These are phyloP conservation scores for Cassiopea xamachana DNA, from an alignment of 30 jellyfish, hydroid and myxozoan genomes.

Conservation along the genomic window DNA sequence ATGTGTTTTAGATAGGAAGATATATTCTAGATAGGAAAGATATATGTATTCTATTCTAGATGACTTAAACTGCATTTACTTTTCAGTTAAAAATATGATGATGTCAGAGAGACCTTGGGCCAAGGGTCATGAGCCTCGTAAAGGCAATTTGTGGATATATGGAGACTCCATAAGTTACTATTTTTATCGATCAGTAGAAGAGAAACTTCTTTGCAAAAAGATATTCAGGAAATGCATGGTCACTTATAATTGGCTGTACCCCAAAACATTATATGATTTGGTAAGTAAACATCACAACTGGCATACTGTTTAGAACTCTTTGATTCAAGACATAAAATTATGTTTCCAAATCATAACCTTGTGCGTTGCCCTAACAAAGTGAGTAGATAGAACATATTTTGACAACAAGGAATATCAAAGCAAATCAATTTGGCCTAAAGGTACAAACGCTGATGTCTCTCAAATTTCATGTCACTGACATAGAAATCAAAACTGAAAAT, in stretches of 20 bases:
- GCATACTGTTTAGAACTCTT: no score
- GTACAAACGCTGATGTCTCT: no score
- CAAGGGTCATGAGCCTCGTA: conserved; percentile 74
- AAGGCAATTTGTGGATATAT: conserved; percentile 88
- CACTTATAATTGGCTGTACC: conserved; percentile 97
- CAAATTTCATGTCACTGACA: no score
- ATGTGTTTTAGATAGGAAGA: no score
- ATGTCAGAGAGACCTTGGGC: conserved; percentile 65
- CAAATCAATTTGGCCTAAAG: no score
- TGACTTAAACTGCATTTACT: background rate
- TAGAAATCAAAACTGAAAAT: no score
- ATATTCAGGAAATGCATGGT: conserved; percentile 83
- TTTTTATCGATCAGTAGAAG: conserved; percentile 75
- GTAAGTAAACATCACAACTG: conserved; percentile 38
- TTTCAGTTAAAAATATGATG: conserved; percentile 63
- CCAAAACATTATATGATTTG: conserved; percentile 89
- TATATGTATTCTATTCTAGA: background rate
- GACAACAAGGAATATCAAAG: no score
- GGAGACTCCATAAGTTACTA: conserved; percentile 97
- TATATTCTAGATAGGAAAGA: no score
- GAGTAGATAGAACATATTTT: no score
- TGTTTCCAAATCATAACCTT: no score
- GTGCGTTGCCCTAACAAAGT: no score
- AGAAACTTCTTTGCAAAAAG: conserved; percentile 66
- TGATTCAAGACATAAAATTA: no score